These are phyloP conservation scores for Drosophila burlai DNA, from an alignment of 1,140 invertebrate genomes.

Conservation along the genomic window DNA sequence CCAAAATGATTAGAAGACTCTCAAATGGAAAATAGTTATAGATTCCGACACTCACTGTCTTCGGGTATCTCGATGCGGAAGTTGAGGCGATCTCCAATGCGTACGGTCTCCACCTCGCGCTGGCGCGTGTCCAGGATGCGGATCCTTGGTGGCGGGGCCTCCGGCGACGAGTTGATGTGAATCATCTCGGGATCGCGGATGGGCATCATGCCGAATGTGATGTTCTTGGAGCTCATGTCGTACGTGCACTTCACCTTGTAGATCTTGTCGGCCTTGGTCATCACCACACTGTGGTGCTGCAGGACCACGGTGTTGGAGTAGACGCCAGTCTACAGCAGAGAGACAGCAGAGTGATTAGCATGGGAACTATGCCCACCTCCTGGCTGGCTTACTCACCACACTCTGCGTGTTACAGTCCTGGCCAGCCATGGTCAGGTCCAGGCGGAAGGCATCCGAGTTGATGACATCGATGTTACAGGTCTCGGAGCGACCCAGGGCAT, in stretches of 20 bases:
- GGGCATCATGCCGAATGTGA: conserved; percentile 98
- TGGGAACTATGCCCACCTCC: too few relatives aligned
- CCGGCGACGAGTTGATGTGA: conserved; percentile 96
- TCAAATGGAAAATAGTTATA: background rate
- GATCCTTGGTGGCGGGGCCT: conserved; percentile 96
- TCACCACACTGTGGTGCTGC: conserved; percentile 97
- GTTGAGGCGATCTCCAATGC: conserved; percentile 97
- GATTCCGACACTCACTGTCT: conserved; percentile 91
- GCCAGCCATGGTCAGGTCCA: conserved; percentile 96
- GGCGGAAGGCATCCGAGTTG: conserved; percentile 95
- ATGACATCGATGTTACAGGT: conserved; percentile 97
- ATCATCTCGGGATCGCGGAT: conserved; percentile 98
- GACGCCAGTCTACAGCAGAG: conserved; percentile 90
- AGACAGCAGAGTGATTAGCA: background rate
- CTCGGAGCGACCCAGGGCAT: conserved; percentile 95
- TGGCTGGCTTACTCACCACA: conserved; percentile 88
- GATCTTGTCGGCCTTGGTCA: conserved; percentile 98
- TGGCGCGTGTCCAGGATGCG: conserved; percentile 93
- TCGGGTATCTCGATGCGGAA: conserved; percentile 98
- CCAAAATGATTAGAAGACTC: background rate
- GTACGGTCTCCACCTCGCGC: conserved; percentile 96
- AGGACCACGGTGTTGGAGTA: conserved; percentile 98
- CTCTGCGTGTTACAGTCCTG: conserved; percentile 97
- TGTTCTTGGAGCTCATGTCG: conserved; percentile 98
- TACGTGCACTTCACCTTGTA: conserved; percentile 99